These are phyloP conservation scores for Hemithea aestivaria DNA, from an alignment of 2,888 invertebrate genomes.

Conservation along the genomic window DNA sequence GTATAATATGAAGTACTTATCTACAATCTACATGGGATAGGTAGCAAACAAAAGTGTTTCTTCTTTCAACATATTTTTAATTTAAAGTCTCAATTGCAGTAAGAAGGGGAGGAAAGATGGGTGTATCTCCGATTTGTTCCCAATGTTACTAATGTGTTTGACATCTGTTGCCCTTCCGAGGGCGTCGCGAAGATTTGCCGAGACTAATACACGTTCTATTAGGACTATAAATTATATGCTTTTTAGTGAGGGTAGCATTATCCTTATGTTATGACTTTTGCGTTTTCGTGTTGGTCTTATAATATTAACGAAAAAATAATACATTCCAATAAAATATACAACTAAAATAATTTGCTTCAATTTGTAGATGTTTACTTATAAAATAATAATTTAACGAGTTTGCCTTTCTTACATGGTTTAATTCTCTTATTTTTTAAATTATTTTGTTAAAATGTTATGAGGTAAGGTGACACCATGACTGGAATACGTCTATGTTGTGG, in stretches of 20 bases:
- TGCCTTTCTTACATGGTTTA: too few species aligned
- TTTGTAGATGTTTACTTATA: too few species aligned
- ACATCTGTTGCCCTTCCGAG: slow-evolving; percentile 46
- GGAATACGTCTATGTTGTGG: too few species aligned
- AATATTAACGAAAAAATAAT: too few species aligned
- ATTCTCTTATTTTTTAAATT: too few species aligned
- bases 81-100: slow-evolving; percentile 6
- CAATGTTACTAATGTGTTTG: slow-evolving; percentile 54
- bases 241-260: slow-evolving; percentile 37
- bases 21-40: neutral
- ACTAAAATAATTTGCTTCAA: too few species aligned
- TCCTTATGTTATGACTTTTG: neutral
- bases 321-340: too few species aligned
- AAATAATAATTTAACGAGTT: too few species aligned
- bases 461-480: too few species aligned
- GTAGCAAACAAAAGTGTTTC: neutral
- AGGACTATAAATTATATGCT: slow-evolving; percentile 44
- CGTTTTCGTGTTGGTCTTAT: too few species aligned
- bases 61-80: slow-evolving; percentile 7
- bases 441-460: too few species aligned
- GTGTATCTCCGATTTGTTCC: slow-evolving; percentile 29
- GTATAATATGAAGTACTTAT: too few species aligned
- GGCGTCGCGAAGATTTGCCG: slow-evolving; percentile 41
- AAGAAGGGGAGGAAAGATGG: slow-evolving; percentile 23
- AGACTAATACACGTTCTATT: slow-evolving; percentile 47